These are phyloP conservation scores for Hycleus cichorii DNA, from an alignment of 1,140 invertebrate species.

Conservation along the genomic window DNA sequence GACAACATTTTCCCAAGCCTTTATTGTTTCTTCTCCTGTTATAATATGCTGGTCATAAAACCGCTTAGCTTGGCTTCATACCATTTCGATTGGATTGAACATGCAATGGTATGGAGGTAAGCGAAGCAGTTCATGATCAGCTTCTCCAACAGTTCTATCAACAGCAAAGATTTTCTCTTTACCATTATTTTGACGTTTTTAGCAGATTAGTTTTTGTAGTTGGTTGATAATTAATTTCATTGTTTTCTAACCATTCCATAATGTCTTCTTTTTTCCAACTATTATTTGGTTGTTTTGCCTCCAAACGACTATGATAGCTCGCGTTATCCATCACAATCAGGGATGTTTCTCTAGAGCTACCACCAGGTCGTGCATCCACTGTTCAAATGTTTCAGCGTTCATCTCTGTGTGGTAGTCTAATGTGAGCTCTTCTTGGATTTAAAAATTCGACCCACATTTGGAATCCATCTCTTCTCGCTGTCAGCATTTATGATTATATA, in stretches of 20 bases:
- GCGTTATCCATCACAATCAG: neutral
- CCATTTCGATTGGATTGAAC: too few species aligned
- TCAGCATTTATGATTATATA: too few species aligned
- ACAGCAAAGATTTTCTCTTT: too few species aligned
- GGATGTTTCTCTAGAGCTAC: neutral
- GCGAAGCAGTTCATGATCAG: too few species aligned
- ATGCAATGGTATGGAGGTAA: too few species aligned
- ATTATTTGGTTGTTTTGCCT: neutral
- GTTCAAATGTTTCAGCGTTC: neutral
- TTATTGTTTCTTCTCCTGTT: neutral
- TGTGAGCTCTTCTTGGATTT: too few species aligned
- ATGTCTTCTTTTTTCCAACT: neutral
- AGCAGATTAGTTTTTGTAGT: too few species aligned
- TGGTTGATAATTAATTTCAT: neutral
- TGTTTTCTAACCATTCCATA: neutral
- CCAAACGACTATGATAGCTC: neutral
- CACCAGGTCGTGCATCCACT: neutral
- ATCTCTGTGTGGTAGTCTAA: neutral
- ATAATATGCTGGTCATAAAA: neutral
- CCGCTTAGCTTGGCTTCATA: too few species aligned
- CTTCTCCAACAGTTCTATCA: too few species aligned
- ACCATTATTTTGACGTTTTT: too few species aligned
- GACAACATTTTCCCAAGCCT: neutral
- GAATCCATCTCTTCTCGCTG: too few species aligned
- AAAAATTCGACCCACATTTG: too few species aligned